Evolutionary conservation across 2,888 invertebrate genomes (phyloP).

Genomic region (Ashinkailepas kermadecensis): DNA sequence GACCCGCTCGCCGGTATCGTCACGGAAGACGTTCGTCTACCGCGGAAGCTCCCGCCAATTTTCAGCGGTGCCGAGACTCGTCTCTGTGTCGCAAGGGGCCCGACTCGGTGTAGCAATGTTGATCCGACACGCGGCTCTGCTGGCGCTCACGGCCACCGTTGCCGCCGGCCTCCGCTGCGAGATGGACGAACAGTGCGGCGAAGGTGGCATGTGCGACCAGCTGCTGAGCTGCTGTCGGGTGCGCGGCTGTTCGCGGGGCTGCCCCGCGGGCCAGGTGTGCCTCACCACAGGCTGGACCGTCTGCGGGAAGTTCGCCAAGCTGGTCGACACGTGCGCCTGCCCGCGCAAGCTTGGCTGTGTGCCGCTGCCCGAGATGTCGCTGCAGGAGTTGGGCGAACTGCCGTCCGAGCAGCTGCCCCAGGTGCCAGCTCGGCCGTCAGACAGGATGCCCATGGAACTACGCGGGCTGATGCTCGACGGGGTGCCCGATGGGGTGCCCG

Average conservation of each 20-base stretch:
- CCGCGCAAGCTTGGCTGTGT: background rate
- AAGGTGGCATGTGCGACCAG: background rate
- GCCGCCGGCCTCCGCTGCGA: background rate
- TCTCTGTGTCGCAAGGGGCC: no score
- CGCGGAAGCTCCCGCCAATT: no score
- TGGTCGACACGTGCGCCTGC: constrained; percentile 8
- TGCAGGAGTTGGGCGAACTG: background rate
- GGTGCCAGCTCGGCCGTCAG: no score
- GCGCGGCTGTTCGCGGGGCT: constrained; percentile 8
- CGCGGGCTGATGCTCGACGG: no score
- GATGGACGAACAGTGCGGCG: background rate
- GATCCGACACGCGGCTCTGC: background rate
- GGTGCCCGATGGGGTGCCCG: no score
- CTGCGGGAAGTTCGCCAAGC: constrained; percentile 39
- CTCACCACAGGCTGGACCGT: constrained; percentile 24
- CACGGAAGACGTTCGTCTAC: no score
- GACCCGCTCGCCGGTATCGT: no score
- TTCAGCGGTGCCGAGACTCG: no score
- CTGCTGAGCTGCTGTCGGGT: background rate
- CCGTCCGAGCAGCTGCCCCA: no score
- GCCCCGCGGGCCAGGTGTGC: background rate
- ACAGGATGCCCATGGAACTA: no score
- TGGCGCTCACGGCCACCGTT: background rate
- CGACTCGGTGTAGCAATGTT: no score
- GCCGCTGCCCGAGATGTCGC: background rate